Evolutionary conservation across 2,113 vertebrate species (phyloP), one percentile per base, ranked within the genome.

Genomic region (Hipposideros armiger): DNA sequence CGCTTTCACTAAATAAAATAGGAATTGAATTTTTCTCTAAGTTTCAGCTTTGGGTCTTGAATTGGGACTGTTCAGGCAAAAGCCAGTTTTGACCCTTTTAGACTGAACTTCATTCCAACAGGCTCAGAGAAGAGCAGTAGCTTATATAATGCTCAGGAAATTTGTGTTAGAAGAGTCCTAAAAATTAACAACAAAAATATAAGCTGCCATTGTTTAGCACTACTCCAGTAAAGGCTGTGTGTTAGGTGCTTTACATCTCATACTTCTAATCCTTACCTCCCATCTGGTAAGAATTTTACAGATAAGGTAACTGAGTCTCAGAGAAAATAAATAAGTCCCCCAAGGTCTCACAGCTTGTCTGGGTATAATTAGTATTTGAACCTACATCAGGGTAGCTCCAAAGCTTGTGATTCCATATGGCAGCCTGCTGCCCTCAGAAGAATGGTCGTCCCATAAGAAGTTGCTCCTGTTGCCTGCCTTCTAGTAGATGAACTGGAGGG

Each of bases 61-160:
- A 45, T 36, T 91, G 50, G 24, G 42, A 19, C 47, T 52, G 2
- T 62, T 56, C 9, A 40, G 28, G 20, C 47, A 47, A 58, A 54
- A 90, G 60, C 11, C 60, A 72, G 26, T 26, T 64, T 70, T 85
- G 60, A 78, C 54, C 10, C 40, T 78, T 74, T 93, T 28, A 78
- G 50, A 32, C 26, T 64, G 7, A 17, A 30, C 64, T 90, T 95
- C 60, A 76, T 67, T 95, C 60, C 24, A 15, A 80, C 36, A 78
- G 62, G 45, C 36, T 80, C 70, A 19, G 24, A 77, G 56, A 60
- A 62, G 19, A 85, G 3, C n/a, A 50, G 0, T 28, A 42, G 84
- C 45, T 72, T 82, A 42, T 7, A 13, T 20, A 84, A 54, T 36
- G 26, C n/a, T 64, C 64, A 67, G 62, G 50, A 94, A 66, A 30